Evolutionary conservation across 2,888 invertebrate genomes (phyloP), one percentile per base, ranked within the genome.

Genomic region (Branchipolynoe longqiensis): DNA sequence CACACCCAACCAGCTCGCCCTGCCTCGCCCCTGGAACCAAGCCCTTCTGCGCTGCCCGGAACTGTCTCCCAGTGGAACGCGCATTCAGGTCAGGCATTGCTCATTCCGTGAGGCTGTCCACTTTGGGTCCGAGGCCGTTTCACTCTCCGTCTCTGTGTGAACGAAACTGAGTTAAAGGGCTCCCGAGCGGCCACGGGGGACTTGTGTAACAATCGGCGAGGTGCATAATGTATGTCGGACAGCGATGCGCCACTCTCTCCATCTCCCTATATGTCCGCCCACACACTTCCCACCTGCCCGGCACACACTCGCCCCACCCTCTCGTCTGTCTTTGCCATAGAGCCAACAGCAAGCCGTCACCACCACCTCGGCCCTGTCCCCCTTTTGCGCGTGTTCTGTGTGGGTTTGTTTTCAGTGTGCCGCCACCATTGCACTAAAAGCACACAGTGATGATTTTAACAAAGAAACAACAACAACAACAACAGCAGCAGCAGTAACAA

Each of bases 31-130:
- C 62, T 12, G 25, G 14, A 25, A 31, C 62, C 22, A 4, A 69
- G 69, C 69, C n/a, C 4, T 38, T 69, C 69, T 14, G 12, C 22
- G 69, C 38, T 69, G 69, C 36, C 69, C 1, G 12, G 69, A n/a
- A n/a, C n/a, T n/a, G n/a, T n/a, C n/a, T n/a, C n/a, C n/a, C n/a
- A n/a, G n/a, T n/a, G n/a, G n/a, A n/a, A n/a, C n/a, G n/a, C n/a
- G n/a, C 22, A 69, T 69, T 69, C 69, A 69, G 69, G 69, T 69
- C 69, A 69, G 69, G 69, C 33, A 69, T 69, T 69, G 69, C 69
- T 69, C 69, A 69, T 69, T 69, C 69, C 33, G 14, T 38, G 36
- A 18, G 69, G 69, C 69, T 69, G 69, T 69, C 69, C 69, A 69
- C 69, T 69, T 33, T 38, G 69, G 38, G 69, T 38, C 69, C 36